Base-by-base conservation (phyloP, 23 tunicate species). In the Botrylloides violaceus region DNA sequence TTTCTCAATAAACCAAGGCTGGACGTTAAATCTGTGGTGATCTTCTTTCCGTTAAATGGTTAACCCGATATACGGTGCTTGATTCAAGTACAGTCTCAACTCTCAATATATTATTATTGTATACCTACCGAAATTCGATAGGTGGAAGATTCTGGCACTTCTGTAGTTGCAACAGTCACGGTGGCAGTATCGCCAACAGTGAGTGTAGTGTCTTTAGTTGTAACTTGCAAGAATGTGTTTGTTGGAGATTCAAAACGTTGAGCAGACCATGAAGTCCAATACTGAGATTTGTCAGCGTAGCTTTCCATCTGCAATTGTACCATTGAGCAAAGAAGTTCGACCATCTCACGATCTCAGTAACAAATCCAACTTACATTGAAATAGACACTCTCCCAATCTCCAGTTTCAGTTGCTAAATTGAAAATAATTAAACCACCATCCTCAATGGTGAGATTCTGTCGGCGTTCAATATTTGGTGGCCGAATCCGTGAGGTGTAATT, bases 201-300 rank as follows among this genome's bases (percentile, higher is more conserved):
- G 24, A 77, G 65, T 32, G 58, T 71, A 29, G 60, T 78, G 3
- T 76, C 82, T 23, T 36, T 32, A 1, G 88, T 88, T 20, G 77
- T 53, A 39, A 81, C 76, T 81, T 88, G 88, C 9, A 88, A 71
- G 71, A 66, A 88, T 34, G 88, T 68, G 29, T 78, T 70, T 2
- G 96, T 81, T 5, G 83, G 84, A 3, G 96, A 88, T 23, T 57
- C 29, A 0, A 86, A 86, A 15, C 83, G 76, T 1, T 72, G 47
- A 20, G 83, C 84, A 7, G 35, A 20, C 86, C 86, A 87, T 25
- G 28, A 21, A 4, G 71, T 32, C 74, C 57, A 37, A 23, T 68
- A 37, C 37, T 39, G 56, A 1, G 36, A 2, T 34, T 24, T 24
- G 58, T 43, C 26, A 1, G 57, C 30, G 23, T 29, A 29, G 3